A percentile compares a stretch with the other conserved stretches of the same genome.
These are phyloP conservation scores for Autographa pulchrina DNA, from an alignment of 2,888 invertebrate species.

Conservation along the genomic window DNA sequence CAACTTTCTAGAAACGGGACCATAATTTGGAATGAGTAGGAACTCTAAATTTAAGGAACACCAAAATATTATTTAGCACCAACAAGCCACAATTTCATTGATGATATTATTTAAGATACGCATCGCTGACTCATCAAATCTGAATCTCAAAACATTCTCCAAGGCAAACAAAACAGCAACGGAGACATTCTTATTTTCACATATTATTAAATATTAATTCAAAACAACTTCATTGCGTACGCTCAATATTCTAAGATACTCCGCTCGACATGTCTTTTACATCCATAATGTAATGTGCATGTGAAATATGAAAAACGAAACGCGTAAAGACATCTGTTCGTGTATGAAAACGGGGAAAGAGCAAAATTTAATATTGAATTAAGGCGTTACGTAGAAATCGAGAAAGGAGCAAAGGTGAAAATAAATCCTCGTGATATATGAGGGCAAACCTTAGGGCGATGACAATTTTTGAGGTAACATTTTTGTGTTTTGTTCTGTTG, in stretches of 20 bases:
- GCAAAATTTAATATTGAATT: constrained; percentile 89
- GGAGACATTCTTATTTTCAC: constrained; percentile 13
- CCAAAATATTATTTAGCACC: neutral
- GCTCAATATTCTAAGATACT: constrained; percentile 54
- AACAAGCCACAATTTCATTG: neutral
- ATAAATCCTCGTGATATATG: constrained; percentile 88
- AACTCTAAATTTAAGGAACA: no score
- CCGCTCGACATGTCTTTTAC: constrained; percentile 50
- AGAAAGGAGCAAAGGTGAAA: constrained; percentile 83
- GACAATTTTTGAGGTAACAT: constrained; percentile 85
- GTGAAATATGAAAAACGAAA: constrained; percentile 87
- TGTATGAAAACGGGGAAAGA: constrained; percentile 76
- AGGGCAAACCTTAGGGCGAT: constrained; percentile 76
- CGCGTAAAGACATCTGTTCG: constrained; percentile 83
- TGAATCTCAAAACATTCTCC: neutral
- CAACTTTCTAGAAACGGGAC: neutral
- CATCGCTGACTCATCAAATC: constrained; percentile 6
- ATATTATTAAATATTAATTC: constrained; percentile 49
- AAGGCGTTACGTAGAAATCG: constrained; percentile 87
- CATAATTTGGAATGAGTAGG: neutral
- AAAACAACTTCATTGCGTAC: constrained; percentile 55
- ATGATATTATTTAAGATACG: neutral
- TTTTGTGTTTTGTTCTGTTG: constrained; percentile 71
- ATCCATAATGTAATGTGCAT: constrained; percentile 72
- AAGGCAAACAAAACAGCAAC: constrained; percentile 6